Percentiles rank a stretch among this genome's conserved stretches.
phyloP scores from a whole-genome alignment of 1,140 invertebrate species.

The Mizuhopecten yessoensis region DNA sequence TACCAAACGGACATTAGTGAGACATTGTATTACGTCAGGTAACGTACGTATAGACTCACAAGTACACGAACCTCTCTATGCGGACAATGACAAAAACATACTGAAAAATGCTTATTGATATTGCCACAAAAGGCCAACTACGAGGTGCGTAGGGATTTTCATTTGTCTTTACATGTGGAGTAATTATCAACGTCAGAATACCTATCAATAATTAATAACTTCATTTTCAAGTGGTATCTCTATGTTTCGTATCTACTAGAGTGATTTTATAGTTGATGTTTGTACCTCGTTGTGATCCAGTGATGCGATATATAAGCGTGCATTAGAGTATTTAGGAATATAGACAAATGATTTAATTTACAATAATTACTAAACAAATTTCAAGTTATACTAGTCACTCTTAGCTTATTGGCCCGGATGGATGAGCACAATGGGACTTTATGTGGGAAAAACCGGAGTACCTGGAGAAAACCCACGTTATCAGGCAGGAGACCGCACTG shows the following conservation, averaged over 20 bases:
- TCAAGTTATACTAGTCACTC: too few relatives aligned
- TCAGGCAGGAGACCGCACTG: too few relatives aligned
- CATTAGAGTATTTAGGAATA: neutral
- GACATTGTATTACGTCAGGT: too few relatives aligned
- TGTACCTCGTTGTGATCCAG: neutral
- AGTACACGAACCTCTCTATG: neutral
- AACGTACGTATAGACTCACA: neutral
- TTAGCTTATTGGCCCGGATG: too few relatives aligned
- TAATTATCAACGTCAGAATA: neutral
- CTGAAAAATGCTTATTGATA: conserved; percentile 4
- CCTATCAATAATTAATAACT: neutral
- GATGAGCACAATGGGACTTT: too few relatives aligned
- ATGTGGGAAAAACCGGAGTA: too few relatives aligned
- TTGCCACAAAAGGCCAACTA: neutral
- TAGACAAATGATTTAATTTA: too few relatives aligned
- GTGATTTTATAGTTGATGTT: neutral
- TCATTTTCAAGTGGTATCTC: neutral
- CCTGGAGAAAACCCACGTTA: too few relatives aligned
- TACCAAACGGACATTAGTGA: too few relatives aligned
- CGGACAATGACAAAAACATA: neutral
- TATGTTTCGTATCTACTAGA: neutral
- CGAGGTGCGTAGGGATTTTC: neutral
- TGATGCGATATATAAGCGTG: neutral
- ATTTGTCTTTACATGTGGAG: neutral
- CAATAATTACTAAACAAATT: too few relatives aligned